These are phyloP conservation scores for Psittacara wagleri DNA, from an alignment of 2,113 vertebrate genomes.

Conservation along the genomic window DNA sequence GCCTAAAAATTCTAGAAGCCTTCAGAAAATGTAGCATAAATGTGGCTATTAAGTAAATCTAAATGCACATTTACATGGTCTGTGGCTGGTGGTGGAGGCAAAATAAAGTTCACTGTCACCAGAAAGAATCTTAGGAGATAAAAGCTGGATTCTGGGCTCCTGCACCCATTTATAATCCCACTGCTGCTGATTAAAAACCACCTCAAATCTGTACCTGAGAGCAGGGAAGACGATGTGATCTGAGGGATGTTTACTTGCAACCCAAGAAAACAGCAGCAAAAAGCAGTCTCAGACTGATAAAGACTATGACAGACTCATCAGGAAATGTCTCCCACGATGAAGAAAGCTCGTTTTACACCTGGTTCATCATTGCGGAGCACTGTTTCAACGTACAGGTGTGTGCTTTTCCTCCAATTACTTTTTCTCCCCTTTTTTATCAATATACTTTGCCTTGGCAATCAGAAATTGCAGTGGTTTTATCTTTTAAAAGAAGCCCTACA, in stretches of 20 bases:
- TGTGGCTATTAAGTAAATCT: background rate
- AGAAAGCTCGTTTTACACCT: background rate
- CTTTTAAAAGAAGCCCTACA: background rate
- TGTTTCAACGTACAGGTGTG: background rate
- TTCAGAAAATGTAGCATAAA: background rate
- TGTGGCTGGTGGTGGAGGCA: background rate
- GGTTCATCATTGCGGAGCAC: background rate
- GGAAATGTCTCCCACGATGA: background rate
- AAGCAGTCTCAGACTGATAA: background rate
- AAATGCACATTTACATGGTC: background rate
- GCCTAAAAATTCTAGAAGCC: background rate
- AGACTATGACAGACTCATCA: fast-evolving
- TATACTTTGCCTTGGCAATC: background rate
- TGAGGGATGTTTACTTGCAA: background rate
- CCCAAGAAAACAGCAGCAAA: background rate
- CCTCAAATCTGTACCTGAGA: background rate
- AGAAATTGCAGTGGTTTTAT: background rate
- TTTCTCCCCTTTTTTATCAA: background rate
- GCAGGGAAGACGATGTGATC: background rate
- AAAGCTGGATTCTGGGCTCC: background rate
- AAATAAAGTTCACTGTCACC: background rate
- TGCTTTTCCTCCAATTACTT: background rate
- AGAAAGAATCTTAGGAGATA: background rate
- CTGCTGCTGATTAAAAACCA: background rate
- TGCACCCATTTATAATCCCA: background rate